Percentiles rank a stretch among this genome's conserved stretches.
Evolutionary conservation across 2,113 vertebrate genomes (phyloP).

Genomic region (Setophaga petechia): DNA sequence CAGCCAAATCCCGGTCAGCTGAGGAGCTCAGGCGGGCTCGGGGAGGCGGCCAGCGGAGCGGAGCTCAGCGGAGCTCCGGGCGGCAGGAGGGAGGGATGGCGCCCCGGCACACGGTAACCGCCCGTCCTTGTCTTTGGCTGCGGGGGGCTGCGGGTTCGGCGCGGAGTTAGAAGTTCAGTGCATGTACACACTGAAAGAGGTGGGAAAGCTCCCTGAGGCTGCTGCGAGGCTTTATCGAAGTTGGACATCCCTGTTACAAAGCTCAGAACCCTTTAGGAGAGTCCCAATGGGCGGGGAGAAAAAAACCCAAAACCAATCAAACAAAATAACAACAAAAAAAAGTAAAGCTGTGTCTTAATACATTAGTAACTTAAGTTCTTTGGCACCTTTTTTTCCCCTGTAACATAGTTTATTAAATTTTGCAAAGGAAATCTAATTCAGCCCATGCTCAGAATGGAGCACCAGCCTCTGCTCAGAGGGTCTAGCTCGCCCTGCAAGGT

Average conservation of each 20-base stretch:
- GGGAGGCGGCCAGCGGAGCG: background rate
- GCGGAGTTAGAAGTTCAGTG: background rate
- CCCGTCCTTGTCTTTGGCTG: background rate
- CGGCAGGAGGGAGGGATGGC: background rate
- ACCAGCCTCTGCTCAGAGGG: conserved; percentile 23
- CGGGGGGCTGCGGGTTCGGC: background rate
- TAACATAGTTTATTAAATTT: conserved; percentile 4
- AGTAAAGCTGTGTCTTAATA: background rate
- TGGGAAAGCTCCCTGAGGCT: background rate
- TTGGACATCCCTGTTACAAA: fast-evolving
- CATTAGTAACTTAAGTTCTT: background rate
- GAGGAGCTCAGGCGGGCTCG: background rate
- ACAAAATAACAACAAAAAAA: background rate
- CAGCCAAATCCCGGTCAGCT: conserved; percentile 11
- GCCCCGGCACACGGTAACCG: background rate
- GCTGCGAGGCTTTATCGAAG: fast-evolving
- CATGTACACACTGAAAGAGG: fast-evolving
- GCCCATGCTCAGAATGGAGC: conserved; percentile 20
- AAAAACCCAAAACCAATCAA: too few relatives aligned
- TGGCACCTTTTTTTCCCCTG: background rate
- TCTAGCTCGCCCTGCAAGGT: background rate
- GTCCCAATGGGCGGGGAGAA: background rate
- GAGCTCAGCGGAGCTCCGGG: background rate
- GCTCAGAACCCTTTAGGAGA: background rate
- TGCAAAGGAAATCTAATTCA: background rate